Percentiles rank a stretch among this genome's conserved stretches.
Evolutionary conservation across 2,113 vertebrate genomes (phyloP).

Genomic region (Percina caprodes): DNA sequence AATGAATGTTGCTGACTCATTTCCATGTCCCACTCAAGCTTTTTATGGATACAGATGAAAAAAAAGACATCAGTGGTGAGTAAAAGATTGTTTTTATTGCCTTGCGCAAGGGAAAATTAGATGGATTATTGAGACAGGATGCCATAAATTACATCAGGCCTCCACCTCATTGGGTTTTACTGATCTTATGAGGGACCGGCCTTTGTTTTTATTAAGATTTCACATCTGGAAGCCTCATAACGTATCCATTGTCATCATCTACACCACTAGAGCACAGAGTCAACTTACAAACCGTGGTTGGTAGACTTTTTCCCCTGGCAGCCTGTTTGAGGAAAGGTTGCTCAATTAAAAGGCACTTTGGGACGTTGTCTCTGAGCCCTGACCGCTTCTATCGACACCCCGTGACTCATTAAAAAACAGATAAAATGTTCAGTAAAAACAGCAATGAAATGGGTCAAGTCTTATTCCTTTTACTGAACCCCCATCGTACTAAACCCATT

Average conservation of each 20-base stretch:
- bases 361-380: constrained; percentile 42
- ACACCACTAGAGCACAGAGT: constrained; percentile 51
- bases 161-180: constrained; percentile 74
- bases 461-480: neutral
- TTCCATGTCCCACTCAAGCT: constrained; percentile 63
- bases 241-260: constrained; percentile 45
- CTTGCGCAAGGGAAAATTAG: constrained; percentile 70
- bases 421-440: constrained; percentile 21
- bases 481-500: neutral
- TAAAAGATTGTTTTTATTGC: constrained; percentile 69
- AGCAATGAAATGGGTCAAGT: constrained; percentile 13
- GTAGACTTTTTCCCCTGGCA: constrained; percentile 25
- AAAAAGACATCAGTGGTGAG: constrained; percentile 65
- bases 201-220: constrained; percentile 68
- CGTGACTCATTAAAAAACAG: constrained; percentile 49
- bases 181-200: constrained; percentile 51
- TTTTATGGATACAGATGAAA: constrained; percentile 62
- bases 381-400: constrained; percentile 11
- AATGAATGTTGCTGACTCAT: constrained; percentile 58
- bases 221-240: constrained; percentile 64
- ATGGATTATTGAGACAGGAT: constrained; percentile 67
- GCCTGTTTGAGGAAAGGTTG: constrained; percentile 40
- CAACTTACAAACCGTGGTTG: constrained; percentile 18
- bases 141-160: constrained; percentile 61
- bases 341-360: constrained; percentile 67